A percentile compares a stretch with the other conserved stretches of the same genome.
phyloP scores from a whole-genome alignment of 1,140 invertebrate genomes.

The Branchinecta lynchi region DNA sequence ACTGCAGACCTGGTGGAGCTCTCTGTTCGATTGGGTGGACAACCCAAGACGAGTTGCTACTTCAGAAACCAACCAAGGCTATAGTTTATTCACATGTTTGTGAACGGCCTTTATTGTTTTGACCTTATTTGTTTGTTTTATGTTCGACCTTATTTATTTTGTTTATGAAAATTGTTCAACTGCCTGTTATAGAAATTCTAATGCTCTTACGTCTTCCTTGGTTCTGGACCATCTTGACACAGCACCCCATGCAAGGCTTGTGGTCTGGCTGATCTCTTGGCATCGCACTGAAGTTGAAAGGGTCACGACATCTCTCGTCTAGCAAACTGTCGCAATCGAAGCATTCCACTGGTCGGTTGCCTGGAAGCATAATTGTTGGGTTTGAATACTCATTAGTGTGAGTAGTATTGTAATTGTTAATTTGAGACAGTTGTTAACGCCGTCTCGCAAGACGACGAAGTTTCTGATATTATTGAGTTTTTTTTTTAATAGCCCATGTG shows the following conservation, averaged over 20 bases:
- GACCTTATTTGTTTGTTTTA: background rate
- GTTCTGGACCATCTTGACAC: slow-evolving; percentile 83
- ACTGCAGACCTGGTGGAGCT: too few relatives aligned
- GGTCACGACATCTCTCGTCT: slow-evolving; percentile 71
- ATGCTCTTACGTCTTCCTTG: slow-evolving; percentile 59
- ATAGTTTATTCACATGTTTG: too few relatives aligned
- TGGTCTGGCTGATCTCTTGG: slow-evolving; percentile 64
- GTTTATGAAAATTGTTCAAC: background rate
- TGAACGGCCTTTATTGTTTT: too few relatives aligned
- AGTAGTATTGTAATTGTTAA: too few relatives aligned
- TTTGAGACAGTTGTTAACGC: too few relatives aligned
- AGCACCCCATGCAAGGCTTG: slow-evolving; percentile 77
- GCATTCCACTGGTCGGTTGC: slow-evolving; percentile 70
- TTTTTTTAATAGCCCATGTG: too few relatives aligned
- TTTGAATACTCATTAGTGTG: too few relatives aligned
- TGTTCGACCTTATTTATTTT: background rate
- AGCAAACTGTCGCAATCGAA: slow-evolving; percentile 85
- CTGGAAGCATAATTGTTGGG: slow-evolving; percentile 13
- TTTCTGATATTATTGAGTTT: too few relatives aligned
- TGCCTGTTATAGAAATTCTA: background rate
- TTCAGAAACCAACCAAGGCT: too few relatives aligned
- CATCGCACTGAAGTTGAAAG: slow-evolving; percentile 76
- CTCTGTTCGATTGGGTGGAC: too few relatives aligned
- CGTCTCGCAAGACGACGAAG: too few relatives aligned
- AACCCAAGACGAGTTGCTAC: too few relatives aligned